Conservation (phyloP, 2,113 vertebrate genomes). For the Sialia sialis region DNA sequence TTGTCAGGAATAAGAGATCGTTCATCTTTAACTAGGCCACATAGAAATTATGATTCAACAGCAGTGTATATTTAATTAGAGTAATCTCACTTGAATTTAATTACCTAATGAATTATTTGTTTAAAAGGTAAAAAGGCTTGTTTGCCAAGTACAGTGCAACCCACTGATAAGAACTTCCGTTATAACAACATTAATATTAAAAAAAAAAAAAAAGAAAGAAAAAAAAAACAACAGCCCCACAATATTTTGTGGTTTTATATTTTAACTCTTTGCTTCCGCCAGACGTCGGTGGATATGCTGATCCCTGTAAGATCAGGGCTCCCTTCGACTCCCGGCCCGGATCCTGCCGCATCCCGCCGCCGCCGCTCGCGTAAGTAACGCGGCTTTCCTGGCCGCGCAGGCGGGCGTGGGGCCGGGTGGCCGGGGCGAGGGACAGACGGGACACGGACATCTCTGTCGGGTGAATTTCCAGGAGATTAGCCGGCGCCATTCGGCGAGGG, state of each 20-base stretch:
- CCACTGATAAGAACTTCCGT: slow-evolving; percentile 74
- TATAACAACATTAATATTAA: slow-evolving; percentile 46
- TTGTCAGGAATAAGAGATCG: slow-evolving; percentile 59
- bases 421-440: rapidly evolving
- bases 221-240: no score
- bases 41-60: slow-evolving; percentile 80
- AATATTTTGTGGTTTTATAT: not conserved
- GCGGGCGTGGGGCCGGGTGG: rapidly evolving
- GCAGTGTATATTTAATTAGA: slow-evolving; percentile 83
- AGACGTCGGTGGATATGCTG: not conserved
- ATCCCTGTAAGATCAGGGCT: rapidly evolving
- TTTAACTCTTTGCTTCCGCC: slow-evolving; percentile 51
- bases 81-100: slow-evolving; percentile 83
- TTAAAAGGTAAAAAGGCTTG: slow-evolving; percentile 78
- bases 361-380: not conserved
- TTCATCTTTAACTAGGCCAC: slow-evolving; percentile 77
- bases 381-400: not conserved
- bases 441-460: not conserved
- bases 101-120: slow-evolving; percentile 86
- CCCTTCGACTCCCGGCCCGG: not conserved
- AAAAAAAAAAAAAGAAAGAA: not conserved
- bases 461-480: not conserved
- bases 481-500: not conserved
- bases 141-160: slow-evolving; percentile 74
- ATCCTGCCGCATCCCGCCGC: not conserved